Percentiles rank a stretch among this genome's conserved stretches.
Evolutionary conservation across 2,113 vertebrate genomes (phyloP).

Genomic region (Actenoides lindsayi): DNA sequence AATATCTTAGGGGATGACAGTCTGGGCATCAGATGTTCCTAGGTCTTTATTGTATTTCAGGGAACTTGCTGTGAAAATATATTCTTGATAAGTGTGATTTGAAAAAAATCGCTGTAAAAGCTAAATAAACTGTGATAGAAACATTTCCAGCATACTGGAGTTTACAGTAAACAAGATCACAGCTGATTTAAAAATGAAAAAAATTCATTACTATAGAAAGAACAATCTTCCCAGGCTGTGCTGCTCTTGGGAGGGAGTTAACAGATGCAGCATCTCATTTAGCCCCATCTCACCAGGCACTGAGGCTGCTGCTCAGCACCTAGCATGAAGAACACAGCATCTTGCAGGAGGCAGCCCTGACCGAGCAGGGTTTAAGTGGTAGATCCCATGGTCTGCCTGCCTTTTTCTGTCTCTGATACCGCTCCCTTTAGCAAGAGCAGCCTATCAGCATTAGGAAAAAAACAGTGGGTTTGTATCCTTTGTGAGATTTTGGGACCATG

Average conservation of each 20-base stretch:
- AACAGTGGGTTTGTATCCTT: neutral
- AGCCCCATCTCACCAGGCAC: neutral
- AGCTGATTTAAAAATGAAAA: slow-evolving; percentile 44
- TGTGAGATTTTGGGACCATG: neutral
- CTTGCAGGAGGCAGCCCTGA: neutral
- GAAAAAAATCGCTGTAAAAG: slow-evolving; percentile 3
- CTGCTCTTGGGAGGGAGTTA: slow-evolving; percentile 24
- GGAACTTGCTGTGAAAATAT: slow-evolving; percentile 58
- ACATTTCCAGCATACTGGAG: slow-evolving; percentile 22
- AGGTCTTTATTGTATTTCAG: slow-evolving; percentile 22
- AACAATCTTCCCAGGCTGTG: slow-evolving; percentile 9
- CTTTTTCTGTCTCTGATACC: neutral
- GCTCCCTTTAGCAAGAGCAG: neutral
- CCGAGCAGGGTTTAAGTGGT: accelerated
- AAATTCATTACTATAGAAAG: neutral
- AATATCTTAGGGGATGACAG: neutral
- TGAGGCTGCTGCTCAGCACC: neutral
- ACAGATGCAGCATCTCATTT: neutral
- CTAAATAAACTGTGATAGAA: slow-evolving; percentile 49
- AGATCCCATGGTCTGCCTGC: neutral
- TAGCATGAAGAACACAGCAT: neutral
- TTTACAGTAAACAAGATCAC: slow-evolving; percentile 50
- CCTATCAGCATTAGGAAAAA: neutral
- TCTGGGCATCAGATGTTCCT: slow-evolving; percentile 51
- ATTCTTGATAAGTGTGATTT: slow-evolving; percentile 38